Evolutionary conservation across 2,888 invertebrate species (phyloP).

Genomic region (Aethes cnicana): DNA sequence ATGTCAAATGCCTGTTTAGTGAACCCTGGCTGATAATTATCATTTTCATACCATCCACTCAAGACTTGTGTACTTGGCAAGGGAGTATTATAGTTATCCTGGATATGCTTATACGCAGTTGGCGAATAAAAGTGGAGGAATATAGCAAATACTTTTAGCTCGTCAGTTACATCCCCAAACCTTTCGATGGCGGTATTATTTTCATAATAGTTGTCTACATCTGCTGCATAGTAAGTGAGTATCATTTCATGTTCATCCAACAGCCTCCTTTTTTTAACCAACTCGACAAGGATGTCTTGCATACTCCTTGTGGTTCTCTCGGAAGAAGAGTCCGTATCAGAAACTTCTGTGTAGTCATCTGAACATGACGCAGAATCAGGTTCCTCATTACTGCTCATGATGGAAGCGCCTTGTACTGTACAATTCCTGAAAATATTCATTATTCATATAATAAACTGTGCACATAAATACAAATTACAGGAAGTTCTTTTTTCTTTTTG

Average conservation of each 20-base stretch:
- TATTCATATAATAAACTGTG: too few relatives aligned
- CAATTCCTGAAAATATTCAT: neutral
- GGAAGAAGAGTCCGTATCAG: neutral
- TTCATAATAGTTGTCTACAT: conserved; percentile 8
- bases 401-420: neutral
- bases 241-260: neutral
- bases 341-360: neutral
- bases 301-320: neutral
- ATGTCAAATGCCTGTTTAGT: conserved; percentile 1
- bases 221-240: neutral
- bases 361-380: neutral
- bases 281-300: neutral
- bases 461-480: too few relatives aligned
- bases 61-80: conserved; percentile 1
- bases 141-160: neutral
- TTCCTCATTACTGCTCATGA: neutral
- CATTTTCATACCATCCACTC: conserved; percentile 7
- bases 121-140: conserved; percentile 14
- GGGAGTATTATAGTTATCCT: conserved; percentile 11
- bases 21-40: neutral
- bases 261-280: neutral
- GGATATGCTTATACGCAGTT: conserved; percentile 4
- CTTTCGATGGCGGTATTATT: conserved; percentile 1
- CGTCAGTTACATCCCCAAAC: neutral
- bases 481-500: too few relatives aligned